A percentile compares a stretch with the other conserved stretches of the same genome.
Evolutionary conservation across 2,888 invertebrate genomes (phyloP).

Genomic region (Tanaodytes sp.): DNA sequence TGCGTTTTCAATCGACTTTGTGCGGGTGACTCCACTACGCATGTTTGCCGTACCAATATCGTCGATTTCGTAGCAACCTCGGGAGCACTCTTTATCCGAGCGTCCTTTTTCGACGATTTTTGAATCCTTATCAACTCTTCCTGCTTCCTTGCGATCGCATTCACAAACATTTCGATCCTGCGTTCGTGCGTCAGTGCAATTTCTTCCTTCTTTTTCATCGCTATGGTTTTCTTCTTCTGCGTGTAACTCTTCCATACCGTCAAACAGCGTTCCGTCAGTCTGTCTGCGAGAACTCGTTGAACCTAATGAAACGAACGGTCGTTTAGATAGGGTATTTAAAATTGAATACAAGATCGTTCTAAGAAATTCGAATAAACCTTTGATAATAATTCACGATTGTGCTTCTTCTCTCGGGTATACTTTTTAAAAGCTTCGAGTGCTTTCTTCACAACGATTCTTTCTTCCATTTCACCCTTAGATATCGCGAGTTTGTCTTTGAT

Average conservation of each 20-base stretch:
- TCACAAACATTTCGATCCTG: conserved; percentile 67
- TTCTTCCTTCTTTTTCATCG: conserved; percentile 48
- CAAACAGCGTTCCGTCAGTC: conserved; percentile 59
- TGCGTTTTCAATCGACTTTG: conserved; percentile 75
- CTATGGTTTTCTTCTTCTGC: conserved; percentile 37
- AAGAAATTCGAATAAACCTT: conserved; percentile 43
- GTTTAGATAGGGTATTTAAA: no score
- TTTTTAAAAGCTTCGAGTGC: conserved; percentile 57
- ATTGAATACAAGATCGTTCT: no score
- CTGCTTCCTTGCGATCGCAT: conserved; percentile 64
- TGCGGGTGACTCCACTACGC: conserved; percentile 60
- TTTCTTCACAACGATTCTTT: conserved; percentile 50
- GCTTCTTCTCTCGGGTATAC: conserved; percentile 57
- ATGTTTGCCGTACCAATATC: conserved; percentile 19
- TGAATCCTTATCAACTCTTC: conserved; percentile 54
- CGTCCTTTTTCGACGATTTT: conserved; percentile 21
- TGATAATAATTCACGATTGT: conserved; percentile 57
- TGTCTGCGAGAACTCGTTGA: conserved; percentile 50
- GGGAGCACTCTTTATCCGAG: conserved; percentile 27
- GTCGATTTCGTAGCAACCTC: conserved; percentile 17
- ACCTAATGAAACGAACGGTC: no score
- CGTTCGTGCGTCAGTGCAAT: conserved; percentile 59
- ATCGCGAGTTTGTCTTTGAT: conserved; percentile 63
- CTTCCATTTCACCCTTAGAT: conserved; percentile 47
- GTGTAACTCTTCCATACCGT: conserved; percentile 59